Evolutionary conservation across 2,797 vertebrate genomes (phyloP).

Genomic region (Coregonus ussuriensis): DNA sequence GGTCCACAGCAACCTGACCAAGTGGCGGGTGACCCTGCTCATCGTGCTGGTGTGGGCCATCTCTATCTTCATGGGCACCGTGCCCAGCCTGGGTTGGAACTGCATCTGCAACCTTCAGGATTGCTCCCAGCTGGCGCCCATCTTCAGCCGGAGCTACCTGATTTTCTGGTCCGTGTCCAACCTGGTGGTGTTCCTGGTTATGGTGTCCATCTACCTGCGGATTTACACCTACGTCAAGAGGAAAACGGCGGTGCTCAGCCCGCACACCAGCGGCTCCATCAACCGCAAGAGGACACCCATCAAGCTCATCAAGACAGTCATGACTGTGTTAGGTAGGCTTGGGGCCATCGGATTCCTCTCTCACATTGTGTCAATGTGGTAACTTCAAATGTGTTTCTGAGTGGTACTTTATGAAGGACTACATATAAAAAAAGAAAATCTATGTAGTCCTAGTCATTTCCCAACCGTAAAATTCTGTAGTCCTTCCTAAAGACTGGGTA

Average conservation of each 20-base stretch:
- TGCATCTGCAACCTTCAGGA: conserved; percentile 87
- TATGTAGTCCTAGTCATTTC: no score
- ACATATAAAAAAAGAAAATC: no score
- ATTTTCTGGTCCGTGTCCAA: conserved; percentile 93
- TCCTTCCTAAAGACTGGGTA: background rate
- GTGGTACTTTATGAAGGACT: no score
- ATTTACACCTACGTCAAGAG: conserved; percentile 94
- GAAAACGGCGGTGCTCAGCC: conserved; percentile 84
- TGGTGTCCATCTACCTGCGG: conserved; percentile 90
- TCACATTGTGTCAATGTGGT: background rate
- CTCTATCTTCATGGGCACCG: conserved; percentile 91
- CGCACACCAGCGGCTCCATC: conserved; percentile 88
- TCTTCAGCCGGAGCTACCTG: conserved; percentile 95
- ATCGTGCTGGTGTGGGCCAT: conserved; percentile 90
- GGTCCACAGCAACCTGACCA: conserved; percentile 93
- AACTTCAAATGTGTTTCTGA: background rate
- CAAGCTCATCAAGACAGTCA: conserved; percentile 97
- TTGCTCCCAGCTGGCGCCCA: conserved; percentile 90
- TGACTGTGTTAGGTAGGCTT: conserved; percentile 93
- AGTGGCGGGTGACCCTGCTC: conserved; percentile 90
- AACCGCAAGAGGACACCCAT: conserved; percentile 89
- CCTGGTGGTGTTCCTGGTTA: conserved; percentile 88
- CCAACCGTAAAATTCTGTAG: background rate
- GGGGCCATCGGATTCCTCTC: background rate
- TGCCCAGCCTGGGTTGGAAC: conserved; percentile 96